Evolutionary conservation across 2,797 vertebrate species (phyloP), one percentile per base, ranked within the genome.

Genomic region (Hydrocynus forskahlii): DNA sequence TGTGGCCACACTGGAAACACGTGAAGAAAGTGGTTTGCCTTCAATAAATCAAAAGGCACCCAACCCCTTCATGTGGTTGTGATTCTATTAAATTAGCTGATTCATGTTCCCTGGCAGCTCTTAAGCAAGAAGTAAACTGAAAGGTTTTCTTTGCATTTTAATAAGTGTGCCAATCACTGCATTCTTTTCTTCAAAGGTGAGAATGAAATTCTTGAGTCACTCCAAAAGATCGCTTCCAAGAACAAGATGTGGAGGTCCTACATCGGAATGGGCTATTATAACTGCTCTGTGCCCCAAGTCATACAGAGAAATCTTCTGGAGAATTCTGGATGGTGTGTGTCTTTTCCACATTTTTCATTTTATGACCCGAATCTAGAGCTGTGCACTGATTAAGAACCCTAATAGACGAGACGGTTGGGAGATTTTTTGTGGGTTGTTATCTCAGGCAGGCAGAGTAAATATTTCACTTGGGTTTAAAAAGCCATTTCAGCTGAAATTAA

Each of bases 241-340:
- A 99, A 99, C 92, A 95, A 97, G 91, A 89, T 98, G 10, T 99
- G 97, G 97, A 91, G 97, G 38, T 99, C 98, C 1, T 99, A 98
- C 52, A 99, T 99, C 29, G 98, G 98, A 81, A 99, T 98, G 98
- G 98, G 98, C 48, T 99, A 99, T 91, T 99, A 99, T 89, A 98
- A 95, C 93, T 99, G 98, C 90, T 97, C 95, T 0, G 94, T 98
- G 10, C 98, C 98, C 0, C 97, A 95, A 2, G 93, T 96, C 76
- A 97, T 99, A 79, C 90, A 97, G 72, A 92, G 97, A 21, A 99
- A 99, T 87, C 94, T 99, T 54, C 83, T 99, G 92, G 97, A 99
- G 91, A 99, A 99, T 57, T 92, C 98, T 29, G 98, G 98, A 95
- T 99, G 98, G 98, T 99, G 85, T 88, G 94, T 90, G 25, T 1